Evolutionary conservation across 2,797 vertebrate species (phyloP), one percentile per base, ranked within the genome.

Genomic region (Anabacerthia variegaticeps): DNA sequence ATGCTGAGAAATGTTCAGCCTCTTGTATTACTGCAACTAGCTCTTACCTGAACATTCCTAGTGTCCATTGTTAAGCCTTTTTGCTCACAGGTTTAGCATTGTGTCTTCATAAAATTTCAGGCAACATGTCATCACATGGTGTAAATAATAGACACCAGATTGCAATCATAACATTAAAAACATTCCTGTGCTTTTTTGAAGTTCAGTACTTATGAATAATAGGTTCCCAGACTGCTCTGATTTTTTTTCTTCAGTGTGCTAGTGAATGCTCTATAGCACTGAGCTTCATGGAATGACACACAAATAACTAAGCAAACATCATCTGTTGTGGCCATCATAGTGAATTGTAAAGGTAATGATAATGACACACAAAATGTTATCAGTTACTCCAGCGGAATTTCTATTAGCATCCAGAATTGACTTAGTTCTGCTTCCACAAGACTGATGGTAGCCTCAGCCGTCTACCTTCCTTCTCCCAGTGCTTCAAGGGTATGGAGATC

Each of bases 101-200:
- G 66, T 78, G 74, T 85, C 89, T 94, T 91, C 89, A 89, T 84
- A 93, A 96, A 91, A 93, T 92, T 91, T 94, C 91, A 94, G 79
- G 85, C 92, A 93, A 54, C 76, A 78, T 93, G 89, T 96, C 89
- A 89, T 95, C 43, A 5, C 85, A 88, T 88, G 79, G 93, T 94
- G 66, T 92, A 94, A 94, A 96, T 95, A 94, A 92, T 89, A 96
- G 95, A 93, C 95, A 96, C 93, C 93, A 96, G 95, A 96, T 95
- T 96, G 95, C 89, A 95, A 94, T 79, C 65, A 95, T 73, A 95
- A 88, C 85, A 93, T 78, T 65, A 41, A 83, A 89, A 92, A 92
- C 81, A 89, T 21, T 4, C 28, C 84, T 1, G 0, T 92, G 83
- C 28, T 88, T 94, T 95, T 85, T 86, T 21, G 28, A 89, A 93